Evolutionary conservation across 1,140 invertebrate genomes (phyloP), one percentile per base, ranked within the genome.

Genomic region (Elysia chlorotica): DNA sequence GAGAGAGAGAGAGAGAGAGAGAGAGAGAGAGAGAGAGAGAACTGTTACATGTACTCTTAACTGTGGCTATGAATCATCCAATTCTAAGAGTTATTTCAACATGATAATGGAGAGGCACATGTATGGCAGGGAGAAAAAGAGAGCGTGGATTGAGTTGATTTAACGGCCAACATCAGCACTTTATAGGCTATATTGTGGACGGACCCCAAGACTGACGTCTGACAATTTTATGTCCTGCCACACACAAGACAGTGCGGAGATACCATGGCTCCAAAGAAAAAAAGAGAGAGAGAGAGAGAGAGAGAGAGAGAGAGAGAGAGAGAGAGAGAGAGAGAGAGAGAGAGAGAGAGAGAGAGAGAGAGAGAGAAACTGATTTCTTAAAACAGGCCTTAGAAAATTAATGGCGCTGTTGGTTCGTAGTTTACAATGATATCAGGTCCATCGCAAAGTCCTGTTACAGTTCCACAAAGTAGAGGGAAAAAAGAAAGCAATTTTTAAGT

Each of bases 271-370:
- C n/a, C n/a, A 5, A 30, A 59, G 23, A 59, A 2, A 28, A 31
- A 6, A 30, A 28, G 23, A 59, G 33, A 59, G 56, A 59, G n/a
- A 6, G 56, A 59, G 56, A 59, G 56, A 59, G 56, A 59, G 56
- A 59, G 56, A 59, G 56, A 59, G 56, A 59, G 56, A 59, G 56
- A 59, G 6, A 59, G 56, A 59, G 6, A 59, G 56, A 59, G 56
- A 65, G 33, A 33, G 62, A 35, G 62, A 65, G 35, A 65, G 30
- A 65, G 31, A 65, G 62, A 65, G 31, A 65, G 62, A 67, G 31
- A 67, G 37, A 67, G 41, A 67, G 25, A 48, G 5, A 67, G 25
- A 30, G 65, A 67, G n/a, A 53, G 33, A 23, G n/a, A 37, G 63
- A 65, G 28, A 38, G 10, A 2, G 5, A 68, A 30, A 23, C 30